Base-by-base conservation (phyloP, 2,797 vertebrate species). In the Gymnothorax javanicus region DNA sequence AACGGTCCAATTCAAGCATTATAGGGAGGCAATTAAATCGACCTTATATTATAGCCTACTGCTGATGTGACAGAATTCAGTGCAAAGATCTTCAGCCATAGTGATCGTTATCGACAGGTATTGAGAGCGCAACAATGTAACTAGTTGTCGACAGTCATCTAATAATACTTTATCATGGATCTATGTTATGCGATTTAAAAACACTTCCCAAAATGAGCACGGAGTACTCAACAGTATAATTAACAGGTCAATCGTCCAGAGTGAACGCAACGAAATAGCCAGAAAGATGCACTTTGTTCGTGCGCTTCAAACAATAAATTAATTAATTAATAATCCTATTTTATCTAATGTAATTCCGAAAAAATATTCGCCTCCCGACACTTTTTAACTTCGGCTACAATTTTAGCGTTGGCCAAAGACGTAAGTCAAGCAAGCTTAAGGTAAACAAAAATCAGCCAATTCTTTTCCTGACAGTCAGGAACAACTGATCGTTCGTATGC, bases 391-490 rank as follows among this genome's bases (percentile, higher is more conserved):
- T 56, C 77, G 11, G n/a, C 56, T 56, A 56, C 52, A 50, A 81
- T 9, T 81, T 56, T 17, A 13, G 56, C 56, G 77, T 56, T 81
- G 11, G 77, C 77, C 11, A 81, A 54, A 54, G 77, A 81, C 56
- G 50, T 56, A 50, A 81, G 77, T 54, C 77, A 81, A 23, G 17
- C 77, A 81, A 23, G 17, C 43, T 50, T 43, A 17, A 81, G 33
- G 33, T 81, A 79, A 12, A 13, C 43, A 7, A 8, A 8, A 54
- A 23, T 13, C 15, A n/a, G 15, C 7, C 77, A 81, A 56, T 81
- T 81, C 77, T n/a, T 54, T 54, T 23, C 77, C 77, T 56, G 56
- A 81, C 77, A 54, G 43, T 79, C 77, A 56, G n/a, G 77, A 81
- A 81, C 77, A 23, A 81, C 23, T 54, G n/a, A 23, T 12, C 1